These are phyloP conservation scores for Laupala kohalensis DNA, from an alignment of 1,140 invertebrate species.

Conservation along the genomic window DNA sequence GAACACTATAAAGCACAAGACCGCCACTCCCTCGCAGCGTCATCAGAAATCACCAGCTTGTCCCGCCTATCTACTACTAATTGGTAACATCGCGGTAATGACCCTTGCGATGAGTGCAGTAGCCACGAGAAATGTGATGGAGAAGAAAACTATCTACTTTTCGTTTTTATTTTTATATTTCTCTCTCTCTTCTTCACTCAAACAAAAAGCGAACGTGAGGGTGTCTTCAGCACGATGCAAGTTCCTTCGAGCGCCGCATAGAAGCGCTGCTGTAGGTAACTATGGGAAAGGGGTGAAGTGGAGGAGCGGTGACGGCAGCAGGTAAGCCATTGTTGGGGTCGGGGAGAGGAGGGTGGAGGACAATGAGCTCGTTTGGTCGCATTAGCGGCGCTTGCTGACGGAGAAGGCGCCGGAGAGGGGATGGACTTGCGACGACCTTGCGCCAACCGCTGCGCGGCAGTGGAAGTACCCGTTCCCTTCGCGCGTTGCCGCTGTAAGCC, in stretches of 20 bases:
- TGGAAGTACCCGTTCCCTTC: too few relatives aligned
- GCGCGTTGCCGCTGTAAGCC: background rate
- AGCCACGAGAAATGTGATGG: too few relatives aligned
- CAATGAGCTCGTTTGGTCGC: background rate
- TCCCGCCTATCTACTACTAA: too few relatives aligned
- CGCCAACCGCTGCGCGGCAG: background rate
- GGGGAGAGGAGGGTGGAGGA: background rate
- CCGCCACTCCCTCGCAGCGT: too few relatives aligned
- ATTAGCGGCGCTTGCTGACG: background rate
- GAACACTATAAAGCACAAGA: too few relatives aligned
- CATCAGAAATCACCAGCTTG: too few relatives aligned
- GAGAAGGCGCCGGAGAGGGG: too few relatives aligned
- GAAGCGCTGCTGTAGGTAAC: background rate
- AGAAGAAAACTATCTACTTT: background rate
- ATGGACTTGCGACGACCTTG: background rate
- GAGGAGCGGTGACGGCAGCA: background rate
- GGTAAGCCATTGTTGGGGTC: too few relatives aligned
- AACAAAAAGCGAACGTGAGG: background rate
- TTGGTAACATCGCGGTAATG: too few relatives aligned
- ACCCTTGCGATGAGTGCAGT: too few relatives aligned
- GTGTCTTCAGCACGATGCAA: too few relatives aligned
- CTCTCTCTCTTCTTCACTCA: background rate
- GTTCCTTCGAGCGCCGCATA: too few relatives aligned
- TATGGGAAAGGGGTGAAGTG: background rate
- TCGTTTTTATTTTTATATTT: background rate